phyloP scores from a whole-genome alignment of 2,888 invertebrate genomes.

The Mactromeris polynyma region DNA sequence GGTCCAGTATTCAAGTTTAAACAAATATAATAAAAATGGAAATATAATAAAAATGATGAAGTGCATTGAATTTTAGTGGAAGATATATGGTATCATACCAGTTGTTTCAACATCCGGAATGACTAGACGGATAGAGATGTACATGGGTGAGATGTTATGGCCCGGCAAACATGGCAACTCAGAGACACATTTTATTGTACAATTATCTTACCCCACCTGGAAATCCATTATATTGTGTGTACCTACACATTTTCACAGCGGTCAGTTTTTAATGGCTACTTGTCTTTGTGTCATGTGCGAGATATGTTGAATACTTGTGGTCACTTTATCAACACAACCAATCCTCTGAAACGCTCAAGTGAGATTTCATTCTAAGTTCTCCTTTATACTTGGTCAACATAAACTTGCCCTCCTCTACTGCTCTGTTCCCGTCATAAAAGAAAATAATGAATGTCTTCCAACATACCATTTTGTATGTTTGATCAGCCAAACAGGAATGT shows the following conservation, averaged over 20 bases:
- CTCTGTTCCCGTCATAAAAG: background rate
- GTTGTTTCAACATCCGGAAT: too few species aligned
- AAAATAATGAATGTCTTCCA: background rate
- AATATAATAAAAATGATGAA: too few species aligned
- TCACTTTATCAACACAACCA: background rate
- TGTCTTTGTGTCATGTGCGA: background rate
- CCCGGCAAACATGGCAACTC: too few species aligned
- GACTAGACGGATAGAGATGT: too few species aligned
- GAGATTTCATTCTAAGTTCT: background rate
- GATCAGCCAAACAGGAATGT: background rate
- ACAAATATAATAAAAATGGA: too few species aligned
- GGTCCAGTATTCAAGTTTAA: too few species aligned
- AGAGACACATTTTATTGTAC: too few species aligned
- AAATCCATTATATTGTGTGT: background rate
- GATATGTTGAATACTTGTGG: slow-evolving; percentile 8
- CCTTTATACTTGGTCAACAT: background rate
- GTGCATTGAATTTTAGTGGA: too few species aligned
- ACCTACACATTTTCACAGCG: background rate
- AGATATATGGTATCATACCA: too few species aligned
- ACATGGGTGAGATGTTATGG: too few species aligned
- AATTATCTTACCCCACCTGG: background rate
- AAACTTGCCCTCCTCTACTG: background rate
- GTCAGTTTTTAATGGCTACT: slow-evolving; percentile 8
- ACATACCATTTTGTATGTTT: background rate
- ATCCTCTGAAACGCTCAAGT: background rate